Base-by-base conservation (phyloP, 2,113 vertebrate species). In the Calcarius ornatus region DNA sequence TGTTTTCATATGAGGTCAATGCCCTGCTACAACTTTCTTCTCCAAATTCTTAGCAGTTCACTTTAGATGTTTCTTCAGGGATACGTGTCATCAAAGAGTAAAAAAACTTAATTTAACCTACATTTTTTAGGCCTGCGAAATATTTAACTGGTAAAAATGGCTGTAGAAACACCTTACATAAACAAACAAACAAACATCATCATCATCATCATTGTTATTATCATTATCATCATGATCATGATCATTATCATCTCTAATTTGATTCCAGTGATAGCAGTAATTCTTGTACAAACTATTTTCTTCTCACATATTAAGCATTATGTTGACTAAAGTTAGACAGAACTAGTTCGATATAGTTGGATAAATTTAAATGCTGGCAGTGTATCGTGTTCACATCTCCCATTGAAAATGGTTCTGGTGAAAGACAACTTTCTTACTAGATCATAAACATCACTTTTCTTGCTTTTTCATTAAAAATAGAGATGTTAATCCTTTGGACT, bases 1-100 rank as follows among this genome's bases (percentile, higher is more conserved):
- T 72, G 28, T 95, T 94, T 97, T 97, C 80, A 63, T 92, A 81
- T 35, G 94, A 86, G 97, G 92, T 94, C 95, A 92, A n/a, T 95
- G 80, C 90, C 88, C 95, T 71, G 57, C 60, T 91, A 38, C 65
- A 94, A 81, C 70, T 97, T 96, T 93, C 81, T 96, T 86, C 59
- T 95, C 59, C 57, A 54, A 60, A 75, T 81, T 90, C 79, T 94
- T 64, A 48, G 53, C 31, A 43, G 68, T 91, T 96, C 79, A 87
- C 76, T 92, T 92, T 85, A 95, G 63, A 92, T 84, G 18, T 88
- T 94, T 90, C 54, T 80, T 70, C 60, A 70, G 10, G 15, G 51
- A 60, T 80, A 84, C 6, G 33, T 87, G 76, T 63, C 60, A 91
- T 81, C 81, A 54, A 89, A 65, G 70, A 75, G 57, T 47, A 91